Conservation (phyloP, 2,888 invertebrate species). For the Pelosia muscerda region DNA sequence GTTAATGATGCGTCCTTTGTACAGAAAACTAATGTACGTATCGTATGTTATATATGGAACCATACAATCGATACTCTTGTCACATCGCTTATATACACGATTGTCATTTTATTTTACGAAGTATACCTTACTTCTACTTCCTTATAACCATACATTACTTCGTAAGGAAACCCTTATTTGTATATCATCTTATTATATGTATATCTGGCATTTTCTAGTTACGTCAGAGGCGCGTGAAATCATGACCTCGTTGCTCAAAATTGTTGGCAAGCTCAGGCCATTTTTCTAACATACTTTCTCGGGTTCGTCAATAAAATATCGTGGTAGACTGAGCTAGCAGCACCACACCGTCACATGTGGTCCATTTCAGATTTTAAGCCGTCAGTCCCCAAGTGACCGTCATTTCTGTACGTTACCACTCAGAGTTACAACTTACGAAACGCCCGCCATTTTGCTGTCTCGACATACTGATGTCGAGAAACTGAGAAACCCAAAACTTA, state of each 20-base stretch:
- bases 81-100: not conserved
- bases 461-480: not conserved
- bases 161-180: no score
- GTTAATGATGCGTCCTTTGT: constrained; percentile 18
- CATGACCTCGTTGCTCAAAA: no score
- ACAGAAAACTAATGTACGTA: constrained; percentile 1
- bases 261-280: no score
- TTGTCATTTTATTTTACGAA: not conserved
- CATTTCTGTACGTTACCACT: not conserved
- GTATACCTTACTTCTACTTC: no score
- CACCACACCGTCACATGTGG: no score
- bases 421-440: not conserved
- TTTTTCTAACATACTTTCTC: not conserved
- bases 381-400: not conserved
- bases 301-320: no score
- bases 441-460: not conserved
- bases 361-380: not conserved
- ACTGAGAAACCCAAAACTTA: not conserved
- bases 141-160: no score
- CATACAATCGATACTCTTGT: constrained; percentile 5
- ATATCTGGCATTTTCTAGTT: no score
- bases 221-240: no score
- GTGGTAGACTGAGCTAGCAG: not conserved
- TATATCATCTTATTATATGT: no score
- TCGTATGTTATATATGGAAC: not conserved